Evolutionary conservation across 2,797 vertebrate species (phyloP), one percentile per base, ranked within the genome.

Genomic region (Muscicapa comitata): DNA sequence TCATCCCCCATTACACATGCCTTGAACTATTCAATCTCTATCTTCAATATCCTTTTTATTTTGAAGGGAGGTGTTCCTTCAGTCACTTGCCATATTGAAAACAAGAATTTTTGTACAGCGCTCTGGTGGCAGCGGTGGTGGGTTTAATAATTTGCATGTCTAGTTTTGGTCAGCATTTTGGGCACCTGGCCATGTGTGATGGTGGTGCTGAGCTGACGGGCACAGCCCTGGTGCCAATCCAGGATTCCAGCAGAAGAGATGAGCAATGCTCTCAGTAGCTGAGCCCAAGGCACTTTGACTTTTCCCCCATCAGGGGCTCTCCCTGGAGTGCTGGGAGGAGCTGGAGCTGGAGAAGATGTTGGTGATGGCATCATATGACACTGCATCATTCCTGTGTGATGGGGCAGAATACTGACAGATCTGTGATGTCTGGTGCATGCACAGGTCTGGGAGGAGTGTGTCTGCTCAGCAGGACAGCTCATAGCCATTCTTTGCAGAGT

Each of bases 141-240:
- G 43, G 24, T 80, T 77, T 55, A 86, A 16, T 29, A 48, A 82
- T 48, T 78, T 86, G 66, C 43, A 48, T 29, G 53, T 78, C 62
- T 78, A 5, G 25, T 53, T 81, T 62, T 53, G 48, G 20, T 31
- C 51, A 75, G 61, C 42, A 31, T 21, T 86, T 67, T 29, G 8
- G 26, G 61, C 72, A 29, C 40, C 50, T 21, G 29, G 50, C 73
- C 10, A 7, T 2, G 4, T 17, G 35, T n/a, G 45, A 24, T 58
- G 43, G 16, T 65, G 78, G 3, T 50, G 66, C 48, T 17, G 28
- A 67, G n/a, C 19, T 40, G 29, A 53, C 3, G 3, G 0, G 0
- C 26, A 17, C 0, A 2, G 31, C 25, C 8, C 11, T 0, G 0
- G 26, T 38, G 33, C 37, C 3, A 1, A 33, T 58, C 33, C 21